These are phyloP conservation scores for Edolisoma coerulescens DNA, from an alignment of 2,113 vertebrate genomes.

Conservation along the genomic window DNA sequence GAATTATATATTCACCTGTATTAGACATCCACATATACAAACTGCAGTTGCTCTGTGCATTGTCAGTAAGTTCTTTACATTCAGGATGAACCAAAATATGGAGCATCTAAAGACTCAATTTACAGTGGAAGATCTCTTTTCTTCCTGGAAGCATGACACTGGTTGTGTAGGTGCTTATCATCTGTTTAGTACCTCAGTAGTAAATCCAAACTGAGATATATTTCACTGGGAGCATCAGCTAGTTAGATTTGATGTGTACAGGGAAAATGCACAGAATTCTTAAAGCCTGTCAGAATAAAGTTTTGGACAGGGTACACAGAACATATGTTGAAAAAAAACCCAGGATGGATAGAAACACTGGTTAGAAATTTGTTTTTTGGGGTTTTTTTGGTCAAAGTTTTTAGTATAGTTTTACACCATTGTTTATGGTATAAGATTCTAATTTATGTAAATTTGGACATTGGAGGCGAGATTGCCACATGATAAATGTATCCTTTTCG, in stretches of 20 bases:
- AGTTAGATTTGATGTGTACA: not conserved
- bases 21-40: not conserved
- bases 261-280: not conserved
- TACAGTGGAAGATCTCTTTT: not conserved
- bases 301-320: not conserved
- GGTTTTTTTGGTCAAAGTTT: not conserved
- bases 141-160: not conserved
- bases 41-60: not conserved
- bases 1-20: not conserved
- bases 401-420: not conserved
- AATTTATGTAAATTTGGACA: not conserved
- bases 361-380: not conserved
- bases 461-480: not conserved
- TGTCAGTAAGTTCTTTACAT: not conserved
- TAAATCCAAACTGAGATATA: not conserved
- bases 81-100: not conserved
- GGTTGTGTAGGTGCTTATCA: not conserved
- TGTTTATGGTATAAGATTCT: not conserved
- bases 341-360: not conserved
- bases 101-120: not conserved
- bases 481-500: not conserved
- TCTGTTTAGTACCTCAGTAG: not conserved
- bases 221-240: not conserved
- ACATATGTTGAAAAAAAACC: fast-evolving
- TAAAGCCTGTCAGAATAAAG: not conserved